Evolutionary conservation across 2,888 invertebrate genomes (phyloP).

Genomic region (Drosophila infuscata): DNA sequence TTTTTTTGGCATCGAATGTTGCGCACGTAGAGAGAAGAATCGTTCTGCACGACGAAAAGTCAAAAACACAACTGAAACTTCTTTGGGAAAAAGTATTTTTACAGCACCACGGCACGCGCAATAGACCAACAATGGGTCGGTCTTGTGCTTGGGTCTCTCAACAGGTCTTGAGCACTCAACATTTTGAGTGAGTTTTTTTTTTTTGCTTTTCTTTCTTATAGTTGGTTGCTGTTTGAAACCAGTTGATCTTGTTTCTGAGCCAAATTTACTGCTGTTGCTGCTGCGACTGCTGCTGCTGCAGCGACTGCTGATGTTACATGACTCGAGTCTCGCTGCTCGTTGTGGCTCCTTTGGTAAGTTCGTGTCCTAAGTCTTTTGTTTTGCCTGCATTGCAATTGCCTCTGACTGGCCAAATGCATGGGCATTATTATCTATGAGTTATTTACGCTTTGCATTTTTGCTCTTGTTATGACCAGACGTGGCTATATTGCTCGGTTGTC

Average conservation of each 20-base stretch:
- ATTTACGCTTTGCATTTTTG: slow-evolving; percentile 73
- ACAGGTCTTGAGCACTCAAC: slow-evolving; percentile 72
- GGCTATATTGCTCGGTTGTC: slow-evolving; percentile 21
- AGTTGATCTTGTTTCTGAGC: slow-evolving; percentile 77
- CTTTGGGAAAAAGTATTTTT: slow-evolving; percentile 80
- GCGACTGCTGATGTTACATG: slow-evolving; percentile 72
- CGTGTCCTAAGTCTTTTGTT: slow-evolving; percentile 82
- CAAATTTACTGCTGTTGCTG: slow-evolving; percentile 20
- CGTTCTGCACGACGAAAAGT: slow-evolving; percentile 82
- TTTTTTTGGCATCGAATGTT: slow-evolving; percentile 21
- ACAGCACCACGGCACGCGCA: slow-evolving; percentile 78
- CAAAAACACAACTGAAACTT: slow-evolving; percentile 83
- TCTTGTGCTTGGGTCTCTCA: slow-evolving; percentile 61
- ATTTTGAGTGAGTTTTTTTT: slow-evolving; percentile 72
- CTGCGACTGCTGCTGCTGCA: slow-evolving; percentile 4
- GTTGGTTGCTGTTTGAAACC: slow-evolving; percentile 54
- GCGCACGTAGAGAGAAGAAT: slow-evolving; percentile 68
- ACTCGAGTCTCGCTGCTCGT: slow-evolving; percentile 48
- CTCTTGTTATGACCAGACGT: slow-evolving; percentile 73
- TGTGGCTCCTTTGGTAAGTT: slow-evolving; percentile 71
- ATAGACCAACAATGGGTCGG: slow-evolving; percentile 72
- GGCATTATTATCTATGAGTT: slow-evolving; percentile 79
- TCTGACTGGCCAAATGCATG: slow-evolving; percentile 64
- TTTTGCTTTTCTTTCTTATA: slow-evolving; percentile 30
- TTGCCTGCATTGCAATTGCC: slow-evolving; percentile 65